A percentile compares a stretch with the other conserved stretches of the same genome.
These are phyloP conservation scores for Turnix velox DNA, from an alignment of 2,113 vertebrate species.

Conservation along the genomic window DNA sequence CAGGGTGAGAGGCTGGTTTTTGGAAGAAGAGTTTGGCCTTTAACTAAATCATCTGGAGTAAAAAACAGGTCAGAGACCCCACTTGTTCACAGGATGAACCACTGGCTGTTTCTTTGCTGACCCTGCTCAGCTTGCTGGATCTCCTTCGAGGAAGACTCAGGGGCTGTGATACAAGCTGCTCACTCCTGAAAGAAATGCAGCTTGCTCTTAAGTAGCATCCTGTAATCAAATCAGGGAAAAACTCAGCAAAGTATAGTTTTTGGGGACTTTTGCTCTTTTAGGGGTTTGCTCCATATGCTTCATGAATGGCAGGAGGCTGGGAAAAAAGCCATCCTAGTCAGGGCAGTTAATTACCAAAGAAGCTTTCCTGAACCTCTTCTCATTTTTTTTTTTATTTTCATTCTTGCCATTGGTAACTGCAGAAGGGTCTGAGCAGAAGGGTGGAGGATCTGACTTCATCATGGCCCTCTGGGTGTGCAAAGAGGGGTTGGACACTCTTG, in stretches of 20 bases:
- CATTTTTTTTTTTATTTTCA: neutral
- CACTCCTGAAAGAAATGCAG: neutral
- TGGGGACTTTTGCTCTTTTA: neutral
- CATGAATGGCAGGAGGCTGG: neutral
- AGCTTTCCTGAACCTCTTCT: neutral
- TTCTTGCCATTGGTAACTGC: neutral
- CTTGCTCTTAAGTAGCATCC: neutral
- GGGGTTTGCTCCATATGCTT: neutral
- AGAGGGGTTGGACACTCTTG: neutral
- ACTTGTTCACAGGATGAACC: neutral
- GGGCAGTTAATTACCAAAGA: accelerated
- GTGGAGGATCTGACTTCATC: neutral
- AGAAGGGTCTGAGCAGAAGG: neutral
- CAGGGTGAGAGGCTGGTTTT: neutral
- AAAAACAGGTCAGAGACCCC: neutral
- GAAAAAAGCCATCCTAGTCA: neutral
- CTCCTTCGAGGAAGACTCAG: neutral
- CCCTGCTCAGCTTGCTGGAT: neutral
- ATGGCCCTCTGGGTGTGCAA: neutral
- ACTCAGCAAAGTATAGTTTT: neutral
- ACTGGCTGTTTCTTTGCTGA: neutral
- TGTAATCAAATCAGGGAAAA: neutral
- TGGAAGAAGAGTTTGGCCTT: neutral
- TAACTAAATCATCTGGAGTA: neutral
- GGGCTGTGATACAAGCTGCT: neutral